Evolutionary conservation across 2,797 vertebrate genomes (phyloP).

Genomic region (Catharus ustulatus): DNA sequence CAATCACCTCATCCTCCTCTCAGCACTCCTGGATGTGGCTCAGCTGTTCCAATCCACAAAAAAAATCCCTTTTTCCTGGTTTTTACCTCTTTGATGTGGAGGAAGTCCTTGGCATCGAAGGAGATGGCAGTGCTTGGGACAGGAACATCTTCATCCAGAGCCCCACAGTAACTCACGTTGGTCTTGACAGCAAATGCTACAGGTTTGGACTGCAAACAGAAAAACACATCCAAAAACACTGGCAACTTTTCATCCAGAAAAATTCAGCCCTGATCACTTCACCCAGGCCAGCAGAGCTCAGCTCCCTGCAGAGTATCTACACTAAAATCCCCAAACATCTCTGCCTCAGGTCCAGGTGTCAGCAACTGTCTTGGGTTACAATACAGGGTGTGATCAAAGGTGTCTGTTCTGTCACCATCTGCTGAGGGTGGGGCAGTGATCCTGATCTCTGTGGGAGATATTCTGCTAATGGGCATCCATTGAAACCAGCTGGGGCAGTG

Average conservation of each 20-base stretch:
- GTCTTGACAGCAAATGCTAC: constrained; percentile 98
- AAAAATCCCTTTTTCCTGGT: not conserved
- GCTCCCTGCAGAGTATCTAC: not conserved
- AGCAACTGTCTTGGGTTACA: too few relatives aligned
- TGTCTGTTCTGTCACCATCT: too few relatives aligned
- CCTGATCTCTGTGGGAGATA: too few relatives aligned
- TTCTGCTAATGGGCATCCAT: too few relatives aligned
- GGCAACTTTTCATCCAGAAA: not conserved
- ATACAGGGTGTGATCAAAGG: too few relatives aligned
- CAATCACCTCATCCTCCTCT: not conserved
- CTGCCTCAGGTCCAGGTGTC: too few relatives aligned
- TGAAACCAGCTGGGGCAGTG: too few relatives aligned
- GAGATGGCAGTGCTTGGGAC: constrained; percentile 94
- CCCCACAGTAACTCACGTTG: constrained; percentile 95
- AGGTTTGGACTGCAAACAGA: constrained; percentile 86
- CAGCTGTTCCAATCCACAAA: not conserved
- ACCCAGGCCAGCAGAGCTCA: not conserved
- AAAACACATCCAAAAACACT: not conserved
- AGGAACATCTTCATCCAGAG: constrained; percentile 94
- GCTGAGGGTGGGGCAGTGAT: too few relatives aligned
- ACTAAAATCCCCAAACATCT: not conserved
- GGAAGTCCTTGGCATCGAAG: constrained; percentile 98
- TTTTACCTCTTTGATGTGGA: constrained; percentile 98
- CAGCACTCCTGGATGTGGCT: not conserved
- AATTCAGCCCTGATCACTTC: not conserved